These are phyloP conservation scores for Leptoteleia sp. DNA, from an alignment of 1,140 invertebrate species.

Conservation along the genomic window DNA sequence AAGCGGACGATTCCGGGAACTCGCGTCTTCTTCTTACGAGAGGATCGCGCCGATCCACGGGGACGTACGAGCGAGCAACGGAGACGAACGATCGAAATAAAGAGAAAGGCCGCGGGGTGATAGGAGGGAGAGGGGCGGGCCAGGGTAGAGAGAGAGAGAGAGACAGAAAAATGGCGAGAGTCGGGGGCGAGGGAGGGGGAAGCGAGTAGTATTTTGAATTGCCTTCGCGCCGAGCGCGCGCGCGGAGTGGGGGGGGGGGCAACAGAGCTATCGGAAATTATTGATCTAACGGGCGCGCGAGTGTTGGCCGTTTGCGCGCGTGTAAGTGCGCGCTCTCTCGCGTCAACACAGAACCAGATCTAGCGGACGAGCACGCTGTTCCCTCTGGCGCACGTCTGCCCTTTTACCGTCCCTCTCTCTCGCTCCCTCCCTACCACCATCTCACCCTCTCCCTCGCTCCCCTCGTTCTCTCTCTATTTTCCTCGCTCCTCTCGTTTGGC, in stretches of 20 bases:
- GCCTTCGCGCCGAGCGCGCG: constrained; percentile 59
- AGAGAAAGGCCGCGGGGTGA: too few relatives aligned
- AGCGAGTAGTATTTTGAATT: constrained; percentile 68
- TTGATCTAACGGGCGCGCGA: constrained; percentile 69
- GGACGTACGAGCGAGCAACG: background rate
- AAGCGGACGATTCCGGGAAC: constrained; percentile 34
- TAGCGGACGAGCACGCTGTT: constrained; percentile 73
- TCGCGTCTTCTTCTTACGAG: constrained; percentile 27
- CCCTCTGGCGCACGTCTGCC: constrained; percentile 77
- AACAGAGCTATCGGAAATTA: constrained; percentile 75
- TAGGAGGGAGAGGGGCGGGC: too few relatives aligned
- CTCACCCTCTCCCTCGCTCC: too few relatives aligned
- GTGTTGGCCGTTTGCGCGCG: constrained; percentile 15
- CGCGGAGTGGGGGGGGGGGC: too few relatives aligned
- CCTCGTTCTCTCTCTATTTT: too few relatives aligned
- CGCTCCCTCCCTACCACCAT: too few relatives aligned
- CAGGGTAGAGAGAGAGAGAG: too few relatives aligned
- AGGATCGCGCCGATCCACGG: constrained; percentile 1
- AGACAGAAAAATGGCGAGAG: too few relatives aligned
- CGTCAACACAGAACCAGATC: constrained; percentile 67
- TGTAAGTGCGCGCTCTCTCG: constrained; percentile 18
- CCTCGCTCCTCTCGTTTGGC: constrained; percentile 9
- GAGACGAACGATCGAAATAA: background rate
- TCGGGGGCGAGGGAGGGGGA: too few relatives aligned
- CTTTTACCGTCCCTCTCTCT: constrained; percentile 60